Evolutionary conservation across 2,113 vertebrate genomes (phyloP).

Genomic region (Notechis scutatus): DNA sequence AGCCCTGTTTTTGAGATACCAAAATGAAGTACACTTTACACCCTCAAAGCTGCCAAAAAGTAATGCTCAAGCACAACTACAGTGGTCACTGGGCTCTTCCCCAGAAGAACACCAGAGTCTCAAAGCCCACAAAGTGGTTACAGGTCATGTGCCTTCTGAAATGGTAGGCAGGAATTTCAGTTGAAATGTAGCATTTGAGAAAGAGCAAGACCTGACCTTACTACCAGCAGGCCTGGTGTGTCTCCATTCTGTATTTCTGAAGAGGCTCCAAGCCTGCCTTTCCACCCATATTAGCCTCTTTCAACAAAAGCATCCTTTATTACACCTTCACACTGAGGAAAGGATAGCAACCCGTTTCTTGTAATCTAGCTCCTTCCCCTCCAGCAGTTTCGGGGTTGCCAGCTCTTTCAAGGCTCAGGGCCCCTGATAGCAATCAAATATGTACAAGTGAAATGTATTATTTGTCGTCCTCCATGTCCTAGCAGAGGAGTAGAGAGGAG

Average conservation of each 20-base stretch:
- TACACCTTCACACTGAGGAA: background rate
- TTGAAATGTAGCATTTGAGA: background rate
- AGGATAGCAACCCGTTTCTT: background rate
- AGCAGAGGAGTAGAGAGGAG: background rate
- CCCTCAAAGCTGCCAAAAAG: background rate
- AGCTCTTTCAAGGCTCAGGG: background rate
- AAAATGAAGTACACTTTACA: background rate
- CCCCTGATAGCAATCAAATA: background rate
- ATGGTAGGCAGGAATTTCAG: background rate
- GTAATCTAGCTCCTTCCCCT: background rate
- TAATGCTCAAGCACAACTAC: background rate
- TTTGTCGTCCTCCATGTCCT: background rate
- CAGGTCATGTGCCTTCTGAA: background rate
- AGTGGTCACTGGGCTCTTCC: background rate
- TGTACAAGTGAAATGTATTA: background rate
- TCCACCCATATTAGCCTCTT: background rate
- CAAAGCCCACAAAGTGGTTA: background rate
- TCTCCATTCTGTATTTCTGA: background rate
- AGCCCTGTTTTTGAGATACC: background rate
- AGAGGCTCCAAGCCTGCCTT: background rate
- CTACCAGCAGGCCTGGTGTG: background rate
- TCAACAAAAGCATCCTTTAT: background rate
- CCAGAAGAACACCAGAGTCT: background rate
- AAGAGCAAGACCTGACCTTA: background rate
- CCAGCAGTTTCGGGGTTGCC: background rate